Evolutionary conservation across 1,140 invertebrate genomes (phyloP), one percentile per base, ranked within the genome.

Genomic region (Formica selysi): DNA sequence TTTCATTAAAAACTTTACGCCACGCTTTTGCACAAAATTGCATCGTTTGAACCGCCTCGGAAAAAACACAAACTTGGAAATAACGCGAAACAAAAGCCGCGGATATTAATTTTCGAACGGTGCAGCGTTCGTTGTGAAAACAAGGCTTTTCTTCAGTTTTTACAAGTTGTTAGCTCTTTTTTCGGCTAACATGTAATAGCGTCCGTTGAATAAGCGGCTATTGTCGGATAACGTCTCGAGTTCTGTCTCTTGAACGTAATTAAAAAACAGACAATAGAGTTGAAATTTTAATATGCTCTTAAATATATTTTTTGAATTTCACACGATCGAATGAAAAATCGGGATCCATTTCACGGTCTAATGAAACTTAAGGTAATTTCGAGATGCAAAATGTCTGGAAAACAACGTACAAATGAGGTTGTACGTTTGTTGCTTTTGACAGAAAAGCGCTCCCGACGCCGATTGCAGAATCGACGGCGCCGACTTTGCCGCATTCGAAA

Each of bases 1-100:
- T 62, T 22, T n/a, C 68, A 54, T 83, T 83, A 83, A 83, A 74
- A 83, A 83, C 79, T 81, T 73, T 71, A 71, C 67, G 38, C 11
- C 67, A 65, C 29, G 29, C 44, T 67, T 32, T 38, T 62, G 38
- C 51, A 26, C 51, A 44, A 81, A 81, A 71, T 51, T 70, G 32
- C 44, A 19, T 19, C 51, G 79, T 57, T 73, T 74, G 71, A 38
- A 32, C 36, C 54, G 67, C 16, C 16, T 44, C 79, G 67, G 38
- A n/a, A 70, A 70, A 73, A 81, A 59, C 54, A 57, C 54, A 81
- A 81, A 71, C 48, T 22, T 44, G 65, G 48, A 81, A 81, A 81
- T 44, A 81, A 16, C 67, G 54, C 26, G 67, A 54, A 22, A 81
- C 79, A 81, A 83, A 74, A 74, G 68, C 68, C 54, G 68, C 79